Conservation (phyloP, 2,888 invertebrate species). For the Drosophila paramelanica region DNA sequence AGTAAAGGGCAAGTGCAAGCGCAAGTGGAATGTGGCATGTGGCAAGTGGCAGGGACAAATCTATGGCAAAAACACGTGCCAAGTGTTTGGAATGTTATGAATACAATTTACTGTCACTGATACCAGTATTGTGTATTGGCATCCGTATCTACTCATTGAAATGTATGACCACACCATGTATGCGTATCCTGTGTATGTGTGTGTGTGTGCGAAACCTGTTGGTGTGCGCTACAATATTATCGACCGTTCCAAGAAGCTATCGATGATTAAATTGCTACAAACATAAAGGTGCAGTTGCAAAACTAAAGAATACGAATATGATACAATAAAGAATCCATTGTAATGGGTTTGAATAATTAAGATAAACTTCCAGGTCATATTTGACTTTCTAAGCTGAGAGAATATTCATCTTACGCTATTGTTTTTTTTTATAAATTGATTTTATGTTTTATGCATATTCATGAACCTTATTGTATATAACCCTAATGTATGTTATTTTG, state of each 20-base stretch:
- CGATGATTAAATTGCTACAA: background rate
- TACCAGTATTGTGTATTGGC: constrained; percentile 8
- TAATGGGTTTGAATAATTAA: background rate
- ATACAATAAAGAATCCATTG: background rate
- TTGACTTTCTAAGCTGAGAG: too few species aligned
- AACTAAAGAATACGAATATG: background rate
- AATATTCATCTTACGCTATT: too few species aligned
- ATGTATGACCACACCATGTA: constrained; percentile 15
- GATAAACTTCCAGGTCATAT: background rate
- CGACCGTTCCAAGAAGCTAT: background rate
- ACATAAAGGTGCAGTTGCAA: background rate
- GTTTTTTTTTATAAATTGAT: too few species aligned
- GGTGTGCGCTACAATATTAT: background rate
- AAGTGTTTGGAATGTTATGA: constrained; percentile 40
- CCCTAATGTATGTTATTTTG: too few species aligned
- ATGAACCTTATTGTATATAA: too few species aligned
- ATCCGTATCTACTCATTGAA: constrained; percentile 25
- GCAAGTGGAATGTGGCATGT: constrained; percentile 14
- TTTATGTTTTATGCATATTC: too few species aligned
- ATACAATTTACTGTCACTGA: constrained; percentile 36
- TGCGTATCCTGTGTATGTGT: background rate
- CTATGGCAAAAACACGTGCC: constrained; percentile 46
- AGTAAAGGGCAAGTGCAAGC: constrained; percentile 23
- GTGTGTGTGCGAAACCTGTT: constrained; percentile 2
- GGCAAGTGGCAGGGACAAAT: constrained; percentile 14